Evolutionary conservation across 2,113 vertebrate genomes (phyloP).

Genomic region (Turnix velox): DNA sequence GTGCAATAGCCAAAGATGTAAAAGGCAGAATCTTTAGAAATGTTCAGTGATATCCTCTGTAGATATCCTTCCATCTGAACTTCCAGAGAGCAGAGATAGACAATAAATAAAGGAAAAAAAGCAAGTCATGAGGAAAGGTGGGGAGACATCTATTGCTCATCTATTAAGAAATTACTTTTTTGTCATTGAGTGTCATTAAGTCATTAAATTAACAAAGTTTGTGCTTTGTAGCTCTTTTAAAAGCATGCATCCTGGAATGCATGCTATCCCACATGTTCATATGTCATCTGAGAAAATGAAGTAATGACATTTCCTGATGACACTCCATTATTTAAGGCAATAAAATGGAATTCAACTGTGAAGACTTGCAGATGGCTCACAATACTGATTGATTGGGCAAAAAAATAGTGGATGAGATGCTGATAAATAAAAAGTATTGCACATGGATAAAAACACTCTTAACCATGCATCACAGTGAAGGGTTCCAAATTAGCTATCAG

Average conservation of each 20-base stretch:
- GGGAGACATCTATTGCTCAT: background rate
- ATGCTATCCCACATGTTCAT: background rate
- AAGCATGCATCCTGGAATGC: background rate
- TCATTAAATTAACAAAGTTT: background rate
- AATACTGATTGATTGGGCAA: background rate
- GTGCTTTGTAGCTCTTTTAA: background rate
- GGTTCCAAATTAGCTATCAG: conserved; percentile 29
- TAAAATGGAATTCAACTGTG: conserved; percentile 45
- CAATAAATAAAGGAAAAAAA: background rate
- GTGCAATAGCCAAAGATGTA: background rate
- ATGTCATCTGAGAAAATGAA: conserved; percentile 22
- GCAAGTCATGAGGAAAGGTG: background rate
- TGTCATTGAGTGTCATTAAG: background rate
- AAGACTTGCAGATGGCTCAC: conserved; percentile 46
- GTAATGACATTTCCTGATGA: conserved; percentile 24
- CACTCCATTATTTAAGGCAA: conserved; percentile 30
- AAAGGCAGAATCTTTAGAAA: background rate
- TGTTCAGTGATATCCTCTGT: background rate
- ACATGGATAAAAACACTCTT: background rate
- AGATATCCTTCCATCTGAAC: background rate
- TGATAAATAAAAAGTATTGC: conserved; percentile 12
- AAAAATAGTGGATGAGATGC: conserved; percentile 9
- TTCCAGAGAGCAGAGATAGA: background rate
- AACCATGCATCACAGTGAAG: background rate
- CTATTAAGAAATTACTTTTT: background rate